Conservation (phyloP, 2,888 invertebrate genomes). For the Noctua pronuba region DNA sequence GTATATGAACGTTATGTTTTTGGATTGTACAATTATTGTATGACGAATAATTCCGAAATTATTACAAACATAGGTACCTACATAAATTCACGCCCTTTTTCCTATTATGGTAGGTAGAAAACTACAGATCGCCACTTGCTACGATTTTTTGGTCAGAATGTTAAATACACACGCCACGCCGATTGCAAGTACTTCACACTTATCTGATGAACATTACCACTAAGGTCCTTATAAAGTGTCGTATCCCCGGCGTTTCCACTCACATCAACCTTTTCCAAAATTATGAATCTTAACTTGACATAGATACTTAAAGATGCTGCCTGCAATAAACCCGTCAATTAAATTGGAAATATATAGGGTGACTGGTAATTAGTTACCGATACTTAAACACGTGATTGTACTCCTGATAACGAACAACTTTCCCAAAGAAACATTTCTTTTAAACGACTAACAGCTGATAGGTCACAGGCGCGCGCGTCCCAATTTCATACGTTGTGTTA, state of each 20-base stretch:
- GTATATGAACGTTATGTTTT: slow-evolving; percentile 11
- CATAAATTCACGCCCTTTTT: background rate
- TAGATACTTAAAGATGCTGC: background rate
- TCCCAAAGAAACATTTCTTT: too few relatives aligned
- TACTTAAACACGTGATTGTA: too few relatives aligned
- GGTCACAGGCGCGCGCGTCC: too few relatives aligned
- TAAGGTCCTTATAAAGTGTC: background rate
- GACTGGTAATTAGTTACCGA: too few relatives aligned
- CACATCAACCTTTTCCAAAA: background rate
- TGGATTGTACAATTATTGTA: slow-evolving; percentile 5
- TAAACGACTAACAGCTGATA: too few relatives aligned
- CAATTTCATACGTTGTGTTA: too few relatives aligned
- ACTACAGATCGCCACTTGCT: background rate
- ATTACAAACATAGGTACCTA: background rate
- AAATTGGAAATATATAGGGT: background rate
- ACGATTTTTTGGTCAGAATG: background rate
- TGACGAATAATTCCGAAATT: background rate
- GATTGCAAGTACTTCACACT: background rate
- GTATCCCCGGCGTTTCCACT: background rate
- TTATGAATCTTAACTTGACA: background rate
- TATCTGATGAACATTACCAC: background rate
- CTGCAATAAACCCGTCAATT: background rate
- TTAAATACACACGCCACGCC: background rate
- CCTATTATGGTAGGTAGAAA: background rate
- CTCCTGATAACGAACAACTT: too few relatives aligned